Evolutionary conservation across 1,140 invertebrate species (phyloP), one percentile per base, ranked within the genome.

Genomic region (Achroia grisella): DNA sequence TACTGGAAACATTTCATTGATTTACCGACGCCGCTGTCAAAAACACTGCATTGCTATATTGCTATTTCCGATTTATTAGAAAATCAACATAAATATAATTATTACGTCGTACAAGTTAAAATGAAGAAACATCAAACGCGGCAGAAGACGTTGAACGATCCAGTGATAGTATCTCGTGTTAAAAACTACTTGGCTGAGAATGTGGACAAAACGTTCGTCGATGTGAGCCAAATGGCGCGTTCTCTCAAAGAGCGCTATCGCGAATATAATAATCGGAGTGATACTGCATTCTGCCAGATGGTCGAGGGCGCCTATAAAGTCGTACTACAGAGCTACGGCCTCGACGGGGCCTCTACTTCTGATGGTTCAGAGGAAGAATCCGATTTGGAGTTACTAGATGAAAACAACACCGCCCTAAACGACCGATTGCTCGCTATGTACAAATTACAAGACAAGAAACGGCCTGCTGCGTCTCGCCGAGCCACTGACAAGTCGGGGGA

Each of bases 191-290:
- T 93, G 32, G 90, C 90, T 47, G 91, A 92, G 58, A 91, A 92
- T 78, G 90, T 91, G 51, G 89, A 91, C 52, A 90, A 91, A 68
- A 89, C 90, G 1, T 92, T 90, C 56, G 88, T 93, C 42, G 91
- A 93, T 88, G 89, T 93, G 23, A 89, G 89, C 57, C 89, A 90
- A 68, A 93, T 94, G 91, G 90, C 91, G 56, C 90, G 91, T 67
- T 86, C 89, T 56, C 86, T 94, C 23, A 91, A 91, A 85, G 89
- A 87, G 63, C 88, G 88, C 56, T 93, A 91, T 74, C 87, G 88
- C 11, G 92, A 94, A 57, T 94, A 94, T 76, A 87, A 86, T 37
- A 89, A 88, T 63, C 91, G 89, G 62, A 93, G 92, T 73, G 87
- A 90, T 37, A 87, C 74, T 36, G 88, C 90, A 14, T 94, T 94